phyloP scores from a whole-genome alignment of 37 sponge, comb jelly and placozoan species.

The Bolinopsis microptera region DNA sequence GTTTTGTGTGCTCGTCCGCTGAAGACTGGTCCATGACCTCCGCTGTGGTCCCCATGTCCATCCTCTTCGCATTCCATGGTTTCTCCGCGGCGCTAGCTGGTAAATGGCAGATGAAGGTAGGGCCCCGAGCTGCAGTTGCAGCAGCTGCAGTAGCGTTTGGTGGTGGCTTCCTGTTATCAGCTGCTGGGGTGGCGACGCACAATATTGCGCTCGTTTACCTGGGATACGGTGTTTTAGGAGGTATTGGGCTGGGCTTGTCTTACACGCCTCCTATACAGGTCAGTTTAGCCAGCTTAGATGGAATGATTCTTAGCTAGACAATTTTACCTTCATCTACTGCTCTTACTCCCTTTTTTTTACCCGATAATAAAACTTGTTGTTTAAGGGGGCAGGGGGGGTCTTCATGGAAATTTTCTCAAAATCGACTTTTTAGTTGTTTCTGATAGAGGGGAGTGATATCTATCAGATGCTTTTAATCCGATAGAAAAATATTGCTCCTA shows the following conservation, averaged over 20 bases:
- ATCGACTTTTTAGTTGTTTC: no score
- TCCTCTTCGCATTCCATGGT: constrained; percentile 66
- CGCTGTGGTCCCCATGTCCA: constrained; percentile 28
- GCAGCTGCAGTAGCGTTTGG: constrained; percentile 28
- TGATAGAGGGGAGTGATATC: no score
- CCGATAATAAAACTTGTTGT: no score
- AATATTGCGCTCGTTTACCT: constrained; percentile 46
- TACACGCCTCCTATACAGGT: constrained; percentile 53
- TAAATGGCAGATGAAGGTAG: constrained; percentile 63
- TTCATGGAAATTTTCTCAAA: no score
- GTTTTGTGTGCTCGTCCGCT: constrained; percentile 60
- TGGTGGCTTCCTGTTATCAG: constrained; percentile 40
- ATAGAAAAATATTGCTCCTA: no score
- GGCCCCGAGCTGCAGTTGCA: constrained; percentile 31
- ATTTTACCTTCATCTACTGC: no score
- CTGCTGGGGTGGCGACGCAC: constrained; percentile 44
- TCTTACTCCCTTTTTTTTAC: no score
- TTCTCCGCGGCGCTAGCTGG: constrained; percentile 51
- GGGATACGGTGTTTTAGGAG: constrained; percentile 23
- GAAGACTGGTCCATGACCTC: constrained; percentile 66
- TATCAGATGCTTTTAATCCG: no score
- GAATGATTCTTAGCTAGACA: no score
- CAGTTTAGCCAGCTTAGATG: no score
- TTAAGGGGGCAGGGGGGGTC: no score
- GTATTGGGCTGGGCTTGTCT: constrained; percentile 19